phyloP scores from a whole-genome alignment of 2,797 vertebrate genomes.

The Eupleurogrammus muticus region DNA sequence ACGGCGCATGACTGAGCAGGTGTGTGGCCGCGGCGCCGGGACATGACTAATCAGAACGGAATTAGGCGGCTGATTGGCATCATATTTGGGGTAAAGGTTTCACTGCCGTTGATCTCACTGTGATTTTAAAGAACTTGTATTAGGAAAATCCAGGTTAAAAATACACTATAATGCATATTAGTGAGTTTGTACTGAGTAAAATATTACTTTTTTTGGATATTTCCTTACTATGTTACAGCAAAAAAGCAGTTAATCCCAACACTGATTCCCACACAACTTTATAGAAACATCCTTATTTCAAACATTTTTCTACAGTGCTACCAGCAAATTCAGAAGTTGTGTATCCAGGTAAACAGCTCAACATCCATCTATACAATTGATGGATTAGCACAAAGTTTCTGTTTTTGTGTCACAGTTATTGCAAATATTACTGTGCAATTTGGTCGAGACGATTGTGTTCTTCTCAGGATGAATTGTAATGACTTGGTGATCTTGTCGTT shows the following conservation, averaged over 20 bases:
- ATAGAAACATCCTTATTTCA: neutral
- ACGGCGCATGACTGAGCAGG: constrained; percentile 64
- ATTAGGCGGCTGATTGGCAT: constrained; percentile 50
- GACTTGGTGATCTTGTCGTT: neutral
- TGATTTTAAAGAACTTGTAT: too few species aligned
- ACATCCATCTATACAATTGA: neutral
- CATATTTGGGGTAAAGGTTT: too few species aligned
- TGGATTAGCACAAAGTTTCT: neutral
- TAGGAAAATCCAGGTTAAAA: too few species aligned
- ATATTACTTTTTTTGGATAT: too few species aligned
- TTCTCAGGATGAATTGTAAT: neutral
- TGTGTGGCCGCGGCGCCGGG: constrained; percentile 61
- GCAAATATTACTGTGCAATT: neutral
- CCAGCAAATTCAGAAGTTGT: neutral
- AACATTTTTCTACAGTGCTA: neutral
- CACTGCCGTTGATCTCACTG: too few species aligned
- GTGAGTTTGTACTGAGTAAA: too few species aligned
- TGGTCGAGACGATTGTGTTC: neutral
- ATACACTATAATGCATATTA: too few species aligned
- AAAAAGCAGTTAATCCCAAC: too few species aligned
- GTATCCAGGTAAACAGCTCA: neutral
- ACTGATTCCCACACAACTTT: neutral
- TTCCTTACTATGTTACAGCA: too few species aligned
- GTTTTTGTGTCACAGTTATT: too few species aligned
- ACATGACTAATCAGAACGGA: constrained; percentile 62